A percentile compares a stretch with the other conserved stretches of the same genome.
These are phyloP conservation scores for Phymanthus crucifer DNA, from an alignment of 92 coral and sea anemone genomes.

Conservation along the genomic window DNA sequence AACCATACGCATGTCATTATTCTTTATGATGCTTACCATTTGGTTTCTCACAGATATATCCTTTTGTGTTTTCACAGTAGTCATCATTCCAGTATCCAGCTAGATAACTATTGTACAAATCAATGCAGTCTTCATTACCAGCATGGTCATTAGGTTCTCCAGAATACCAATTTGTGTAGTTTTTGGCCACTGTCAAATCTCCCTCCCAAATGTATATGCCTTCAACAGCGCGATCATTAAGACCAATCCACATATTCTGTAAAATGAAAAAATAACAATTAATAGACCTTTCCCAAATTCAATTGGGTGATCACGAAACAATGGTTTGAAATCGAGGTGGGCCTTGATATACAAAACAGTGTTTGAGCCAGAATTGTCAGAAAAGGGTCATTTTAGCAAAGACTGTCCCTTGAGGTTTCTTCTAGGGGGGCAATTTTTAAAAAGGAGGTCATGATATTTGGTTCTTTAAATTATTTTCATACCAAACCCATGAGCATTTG, in stretches of 20 bases:
- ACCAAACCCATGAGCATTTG: too few species aligned
- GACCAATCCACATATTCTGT: slow-evolving; percentile 83
- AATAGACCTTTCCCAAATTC: too few species aligned
- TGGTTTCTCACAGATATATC: slow-evolving; percentile 89
- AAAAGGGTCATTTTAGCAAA: too few species aligned
- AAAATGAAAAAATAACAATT: background rate
- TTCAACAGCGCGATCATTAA: slow-evolving; percentile 63
- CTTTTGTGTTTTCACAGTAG: slow-evolving; percentile 55
- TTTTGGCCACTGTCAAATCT: slow-evolving; percentile 46
- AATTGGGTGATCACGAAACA: too few species aligned
- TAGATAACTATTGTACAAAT: slow-evolving; percentile 46
- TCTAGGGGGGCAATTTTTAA: too few species aligned
- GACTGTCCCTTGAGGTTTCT: too few species aligned
- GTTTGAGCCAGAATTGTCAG: too few species aligned
- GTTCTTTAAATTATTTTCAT: too few species aligned
- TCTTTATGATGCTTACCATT: slow-evolving; percentile 54
- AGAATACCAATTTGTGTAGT: slow-evolving; percentile 77
- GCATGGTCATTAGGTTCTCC: slow-evolving; percentile 80
- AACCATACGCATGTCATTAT: background rate
- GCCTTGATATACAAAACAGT: too few species aligned
- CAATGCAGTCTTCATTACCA: slow-evolving; percentile 79
- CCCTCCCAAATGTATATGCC: slow-evolving; percentile 80
- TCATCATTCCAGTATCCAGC: slow-evolving; percentile 94
- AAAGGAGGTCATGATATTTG: too few species aligned
- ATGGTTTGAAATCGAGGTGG: too few species aligned